Base-by-base conservation (phyloP, 1,140 invertebrate species). In the Trichomalopsis sarcophagae region DNA sequence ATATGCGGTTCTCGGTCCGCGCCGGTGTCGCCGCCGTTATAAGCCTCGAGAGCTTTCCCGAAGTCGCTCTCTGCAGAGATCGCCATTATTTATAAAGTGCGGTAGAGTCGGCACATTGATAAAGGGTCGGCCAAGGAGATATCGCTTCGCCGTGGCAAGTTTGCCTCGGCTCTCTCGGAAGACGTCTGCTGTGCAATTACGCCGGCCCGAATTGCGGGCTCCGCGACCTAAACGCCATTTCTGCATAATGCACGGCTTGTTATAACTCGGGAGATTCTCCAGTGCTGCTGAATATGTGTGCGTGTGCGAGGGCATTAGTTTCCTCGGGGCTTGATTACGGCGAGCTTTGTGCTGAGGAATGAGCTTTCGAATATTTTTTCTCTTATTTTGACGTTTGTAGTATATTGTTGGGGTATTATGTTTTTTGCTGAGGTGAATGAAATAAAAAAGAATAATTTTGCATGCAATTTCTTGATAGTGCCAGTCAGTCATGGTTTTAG, bases 31-130 rank as follows among this genome's bases (percentile, higher is more conserved):
- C 71, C 36, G 40, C 4, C 47, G 5, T 2, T 27, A 30, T 77
- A 77, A 55, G 47, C 76, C 44, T 23, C 76, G 23, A 17, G n/a
- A 23, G 47, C 44, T 47, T 11, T 79, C 30, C 3, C 17, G 40
- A 81, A 81, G 10, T 81, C 81, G 76, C 14, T 44, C 23, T 71
- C 86, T 86, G 88, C 87, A 88, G 44, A 36, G 30, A 90, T 91
- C 89, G 89, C 88, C 87, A 91, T 93, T 92, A 93, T 91, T 92
- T 92, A 93, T 91, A 91, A 92, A 86, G 87, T 76, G 88, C 77
- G 90, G 88, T 87, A 17, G 1, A n/a, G 40, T 88, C 89, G 89
- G 88, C 89, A 90, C 91, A 91, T 92, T 93, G 92, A 93, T 91
- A 92, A 92, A 93, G 92, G 89, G 89, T 86, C 90, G 47, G 11